Evolutionary conservation across 2,113 vertebrate genomes (phyloP), one percentile per base, ranked within the genome.

Genomic region (Agelaius tricolor): DNA sequence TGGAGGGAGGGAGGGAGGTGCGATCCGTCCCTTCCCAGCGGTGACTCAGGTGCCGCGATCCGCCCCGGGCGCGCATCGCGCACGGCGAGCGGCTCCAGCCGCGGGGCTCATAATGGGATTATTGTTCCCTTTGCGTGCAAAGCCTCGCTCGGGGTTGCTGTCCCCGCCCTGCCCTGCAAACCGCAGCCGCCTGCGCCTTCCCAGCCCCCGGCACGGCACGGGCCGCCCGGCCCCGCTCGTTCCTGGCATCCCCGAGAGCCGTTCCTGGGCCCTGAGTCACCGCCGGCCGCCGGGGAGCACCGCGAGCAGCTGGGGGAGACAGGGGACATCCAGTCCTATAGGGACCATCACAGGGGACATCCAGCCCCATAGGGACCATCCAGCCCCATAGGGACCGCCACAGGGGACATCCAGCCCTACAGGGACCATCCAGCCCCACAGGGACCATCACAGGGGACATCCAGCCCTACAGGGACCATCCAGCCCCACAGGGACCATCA

Each of bases 61-160:
- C 61, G 28, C 78, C 81, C 89, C 10, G 87, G 95, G 93, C 89
- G 93, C 87, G 55, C 92, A 84, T 94, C 96, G 47, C 28, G 67
- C 90, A 21, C 81, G 61, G 84, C 55, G n/a, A 16, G 17, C 46
- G 74, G 92, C 81, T 90, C 66, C 47, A 85, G 94, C 92, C 67
- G 3, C 41, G 96, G 90, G 97, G 97, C 96, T 97, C 97, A 99
- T 98, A 99, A 99, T 98, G 98, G 98, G 98, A 97, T 98, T 97
- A 99, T 99, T 99, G 99, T 99, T 99, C 98, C 98, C 89, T 94
- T 98, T 98, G 98, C 99, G 98, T 99, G 99, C 99, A 97, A 99
- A 99, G 98, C 98, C 97, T 96, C 79, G 94, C 98, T 93, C 1
- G 96, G 97, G 96, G 85, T 96, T 95, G 97, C 84, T 84, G 95